Evolutionary conservation across 2,113 vertebrate genomes (phyloP), one percentile per base, ranked within the genome.

Genomic region (Syngnathus typhle): DNA sequence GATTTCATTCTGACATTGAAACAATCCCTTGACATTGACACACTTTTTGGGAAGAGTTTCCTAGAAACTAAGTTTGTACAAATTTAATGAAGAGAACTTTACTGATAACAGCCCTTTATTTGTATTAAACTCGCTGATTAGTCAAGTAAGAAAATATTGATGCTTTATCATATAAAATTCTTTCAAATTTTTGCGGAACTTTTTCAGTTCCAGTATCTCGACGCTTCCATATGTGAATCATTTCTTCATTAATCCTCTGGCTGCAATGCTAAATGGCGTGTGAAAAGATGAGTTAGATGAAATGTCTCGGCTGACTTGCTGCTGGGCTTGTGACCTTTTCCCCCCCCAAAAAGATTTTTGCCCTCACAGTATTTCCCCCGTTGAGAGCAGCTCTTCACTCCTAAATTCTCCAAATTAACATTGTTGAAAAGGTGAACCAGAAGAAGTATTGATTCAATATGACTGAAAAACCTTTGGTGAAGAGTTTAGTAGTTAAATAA

Each of bases 1-100:
- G 71, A 46, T 64, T 5, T 13, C 38, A 67, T 74, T 59, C 41
- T 81, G 77, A 82, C 75, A 79, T 71, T 81, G 79, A 83, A 79
- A 73, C 39, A 62, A 62, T 61, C 59, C 12, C 37, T 19, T 27
- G 60, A 44, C 41, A 44, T 44, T 44, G 6, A 41, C 27, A 60
- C 9, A 51, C 11, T 41, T 58, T 43, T 47, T 60, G 13, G 16
- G 16, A 39, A 49, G 64, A 66, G 47, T 43, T 54, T 49, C 37
- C 18, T 65, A 18, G 12, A 43, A 43, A 61, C 38, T 23, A 44
- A 44, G n/a, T 62, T 62, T 32, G 27, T 3, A 32, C 27, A 32
- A 0, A 32, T 32, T 32, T 32, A 46, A 46, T 44, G 43, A 11
- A 46, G 12, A 46, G 12, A 46, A 46, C 13, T 46, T 46, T 15